Conservation (phyloP, 2,113 vertebrate species). For the Oreocharis arfaki region DNA sequence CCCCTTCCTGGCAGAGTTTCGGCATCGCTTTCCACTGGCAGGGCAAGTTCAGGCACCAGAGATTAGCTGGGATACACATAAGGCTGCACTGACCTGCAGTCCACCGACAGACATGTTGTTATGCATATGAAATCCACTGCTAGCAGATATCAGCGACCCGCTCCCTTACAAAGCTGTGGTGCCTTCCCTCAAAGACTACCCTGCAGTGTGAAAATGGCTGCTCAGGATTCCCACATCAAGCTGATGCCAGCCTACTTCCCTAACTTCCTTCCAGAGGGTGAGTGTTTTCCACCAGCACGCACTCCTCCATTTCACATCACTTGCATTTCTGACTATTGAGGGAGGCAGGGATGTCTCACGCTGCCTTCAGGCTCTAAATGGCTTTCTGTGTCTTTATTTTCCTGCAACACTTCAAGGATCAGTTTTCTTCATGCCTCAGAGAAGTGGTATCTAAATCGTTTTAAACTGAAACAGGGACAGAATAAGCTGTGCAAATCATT, state of each 20-base stretch:
- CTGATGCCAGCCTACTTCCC: neutral
- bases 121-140: neutral
- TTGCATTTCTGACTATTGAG: constrained; percentile 24
- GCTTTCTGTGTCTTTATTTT: constrained; percentile 56
- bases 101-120: neutral
- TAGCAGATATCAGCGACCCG: neutral
- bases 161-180: neutral
- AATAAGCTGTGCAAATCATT: constrained; percentile 63
- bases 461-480: constrained; percentile 45
- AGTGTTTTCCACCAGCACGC: neutral
- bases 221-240: neutral
- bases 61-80: neutral
- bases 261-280: neutral
- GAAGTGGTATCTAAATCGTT: constrained; percentile 53
- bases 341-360: constrained; percentile 9
- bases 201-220: neutral
- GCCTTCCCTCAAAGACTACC: neutral
- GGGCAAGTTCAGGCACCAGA: neutral
- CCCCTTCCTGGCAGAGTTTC: neutral
- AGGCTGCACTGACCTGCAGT: neutral
- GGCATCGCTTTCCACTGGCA: fast-evolving
- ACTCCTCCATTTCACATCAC: constrained; percentile 23
- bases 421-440: constrained; percentile 53
- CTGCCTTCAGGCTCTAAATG: constrained; percentile 50
- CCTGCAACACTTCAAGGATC: constrained; percentile 52